Evolutionary conservation across 2,888 invertebrate genomes (phyloP).

Genomic region (Autographa pulchrina): DNA sequence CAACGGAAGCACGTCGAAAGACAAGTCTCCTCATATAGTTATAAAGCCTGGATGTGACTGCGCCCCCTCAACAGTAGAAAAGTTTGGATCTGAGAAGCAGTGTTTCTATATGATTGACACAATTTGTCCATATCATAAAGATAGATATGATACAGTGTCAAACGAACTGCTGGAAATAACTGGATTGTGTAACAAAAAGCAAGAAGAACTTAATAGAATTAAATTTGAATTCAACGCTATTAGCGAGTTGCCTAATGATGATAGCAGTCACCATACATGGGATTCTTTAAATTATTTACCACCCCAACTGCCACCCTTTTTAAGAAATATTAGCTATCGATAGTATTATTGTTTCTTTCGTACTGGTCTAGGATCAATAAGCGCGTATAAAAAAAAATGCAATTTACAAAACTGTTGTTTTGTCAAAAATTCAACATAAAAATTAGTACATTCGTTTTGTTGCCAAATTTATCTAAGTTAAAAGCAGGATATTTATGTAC

Average conservation of each 20-base stretch:
- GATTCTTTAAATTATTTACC: constrained; percentile 73
- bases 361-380: constrained; percentile 20
- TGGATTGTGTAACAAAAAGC: constrained; percentile 48
- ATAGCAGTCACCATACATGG: constrained; percentile 6
- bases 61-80: constrained; percentile 28
- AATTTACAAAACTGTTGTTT: constrained; percentile 9
- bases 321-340: constrained; percentile 59
- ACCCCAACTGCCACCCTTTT: constrained; percentile 77
- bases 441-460: constrained; percentile 15
- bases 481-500: constrained; percentile 33
- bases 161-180: constrained; percentile 65
- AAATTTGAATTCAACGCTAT: constrained; percentile 2
- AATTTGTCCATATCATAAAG: constrained; percentile 59
- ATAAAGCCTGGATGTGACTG: constrained; percentile 22
- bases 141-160: constrained; percentile 58
- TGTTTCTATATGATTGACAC: constrained; percentile 60
- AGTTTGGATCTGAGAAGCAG: constrained; percentile 44
- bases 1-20: neutral
- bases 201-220: neutral
- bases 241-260: neutral
- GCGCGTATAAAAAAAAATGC: constrained; percentile 26
- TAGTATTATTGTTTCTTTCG: constrained; percentile 26
- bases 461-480: constrained; percentile 40
- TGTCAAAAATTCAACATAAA: constrained; percentile 16
- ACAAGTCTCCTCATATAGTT: constrained; percentile 55